Evolutionary conservation across 1,140 invertebrate genomes (phyloP).

Genomic region (Lucilia sericata): DNA sequence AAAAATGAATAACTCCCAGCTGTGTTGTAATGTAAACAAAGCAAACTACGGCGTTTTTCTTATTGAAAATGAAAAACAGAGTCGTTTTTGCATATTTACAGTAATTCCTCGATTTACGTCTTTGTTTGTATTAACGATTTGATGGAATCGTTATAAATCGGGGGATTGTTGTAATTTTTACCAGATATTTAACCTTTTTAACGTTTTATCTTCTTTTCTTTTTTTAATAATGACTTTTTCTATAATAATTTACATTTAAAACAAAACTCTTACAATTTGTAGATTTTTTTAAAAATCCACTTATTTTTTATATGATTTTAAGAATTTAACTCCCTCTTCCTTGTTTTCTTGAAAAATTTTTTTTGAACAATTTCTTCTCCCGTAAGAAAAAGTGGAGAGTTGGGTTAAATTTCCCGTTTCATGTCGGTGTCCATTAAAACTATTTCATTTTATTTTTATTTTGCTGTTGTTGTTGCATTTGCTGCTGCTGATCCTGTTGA

Average conservation of each 20-base stretch:
- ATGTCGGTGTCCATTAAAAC: background rate
- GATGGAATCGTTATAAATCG: too few relatives aligned
- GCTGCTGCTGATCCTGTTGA: conserved; percentile 57
- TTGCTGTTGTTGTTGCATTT: conserved; percentile 21
- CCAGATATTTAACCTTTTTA: too few relatives aligned
- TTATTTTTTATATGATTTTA: background rate
- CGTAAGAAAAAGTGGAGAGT: conserved; percentile 39
- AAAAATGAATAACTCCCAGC: too few relatives aligned
- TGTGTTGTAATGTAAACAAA: too few relatives aligned
- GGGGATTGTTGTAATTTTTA: too few relatives aligned
- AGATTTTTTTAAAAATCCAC: conserved; percentile 7
- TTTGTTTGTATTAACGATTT: too few relatives aligned
- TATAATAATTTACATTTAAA: conserved; percentile 25
- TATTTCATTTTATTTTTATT: conserved; percentile 64
- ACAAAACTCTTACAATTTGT: conserved; percentile 34
- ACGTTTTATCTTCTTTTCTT: background rate
- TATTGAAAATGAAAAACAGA: too few relatives aligned
- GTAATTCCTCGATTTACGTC: too few relatives aligned
- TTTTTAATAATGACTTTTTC: background rate
- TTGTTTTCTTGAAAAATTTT: background rate
- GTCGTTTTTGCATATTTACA: too few relatives aligned
- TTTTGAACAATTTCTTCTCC: conserved; percentile 28
- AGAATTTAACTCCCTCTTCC: background rate
- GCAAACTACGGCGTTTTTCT: too few relatives aligned
- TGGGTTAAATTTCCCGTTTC: background rate